phyloP scores from a whole-genome alignment of 2,797 vertebrate genomes.

The Artibeus lituratus region DNA sequence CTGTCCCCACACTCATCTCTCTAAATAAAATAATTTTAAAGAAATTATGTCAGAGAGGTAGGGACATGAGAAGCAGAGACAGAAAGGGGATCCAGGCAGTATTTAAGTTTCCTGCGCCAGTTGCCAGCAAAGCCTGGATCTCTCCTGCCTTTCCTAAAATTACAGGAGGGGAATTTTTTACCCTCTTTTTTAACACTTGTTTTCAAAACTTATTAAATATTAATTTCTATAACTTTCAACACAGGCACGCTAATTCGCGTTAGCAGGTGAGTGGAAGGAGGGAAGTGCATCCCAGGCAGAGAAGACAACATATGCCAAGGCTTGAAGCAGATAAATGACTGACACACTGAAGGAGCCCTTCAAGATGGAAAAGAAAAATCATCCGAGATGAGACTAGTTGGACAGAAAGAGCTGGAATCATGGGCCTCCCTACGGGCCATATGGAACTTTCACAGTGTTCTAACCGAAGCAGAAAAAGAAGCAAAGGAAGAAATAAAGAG shows the following conservation, averaged over 20 bases:
- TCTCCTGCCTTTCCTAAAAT: neutral
- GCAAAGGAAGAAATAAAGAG: neutral
- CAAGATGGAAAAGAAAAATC: neutral
- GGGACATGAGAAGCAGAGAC: neutral
- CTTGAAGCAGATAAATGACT: neutral
- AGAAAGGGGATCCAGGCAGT: neutral
- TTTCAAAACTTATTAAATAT: neutral
- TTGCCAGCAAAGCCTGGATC: neutral
- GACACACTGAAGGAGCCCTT: neutral
- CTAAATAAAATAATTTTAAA: neutral
- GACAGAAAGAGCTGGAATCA: neutral
- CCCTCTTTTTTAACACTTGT: neutral
- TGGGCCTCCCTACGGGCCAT: neutral
- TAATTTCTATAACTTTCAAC: neutral
- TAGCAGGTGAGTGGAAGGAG: neutral
- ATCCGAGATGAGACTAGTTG: neutral
- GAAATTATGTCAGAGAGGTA: neutral
- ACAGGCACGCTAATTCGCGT: neutral
- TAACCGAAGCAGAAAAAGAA: slow-evolving; percentile 13
- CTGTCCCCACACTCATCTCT: neutral
- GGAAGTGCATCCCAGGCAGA: neutral
- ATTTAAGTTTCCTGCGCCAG: neutral
- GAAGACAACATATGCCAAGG: neutral
- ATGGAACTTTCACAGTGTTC: neutral
- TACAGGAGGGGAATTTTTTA: neutral